Evolutionary conservation across 2,113 vertebrate species (phyloP), one percentile per base, ranked within the genome.

Genomic region (Onychostruthus taczanowskii): DNA sequence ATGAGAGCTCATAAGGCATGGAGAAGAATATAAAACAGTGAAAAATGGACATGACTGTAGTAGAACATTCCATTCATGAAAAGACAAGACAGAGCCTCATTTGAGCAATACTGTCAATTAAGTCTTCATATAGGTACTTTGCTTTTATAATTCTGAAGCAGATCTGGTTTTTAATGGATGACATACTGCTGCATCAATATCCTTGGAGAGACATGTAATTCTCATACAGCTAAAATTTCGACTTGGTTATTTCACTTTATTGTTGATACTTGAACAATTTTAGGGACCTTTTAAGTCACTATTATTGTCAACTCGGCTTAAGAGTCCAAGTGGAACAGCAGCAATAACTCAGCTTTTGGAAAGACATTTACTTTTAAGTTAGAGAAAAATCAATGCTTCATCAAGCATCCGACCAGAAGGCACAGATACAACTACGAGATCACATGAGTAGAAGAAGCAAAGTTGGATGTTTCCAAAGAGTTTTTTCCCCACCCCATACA

Each of bases 401-500:
- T 91, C 58, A 78, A 90, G 94, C 84, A 69, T 68, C 92, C 90
- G 89, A 85, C 87, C 53, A 12, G 82, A 90, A 95, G 81, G 81
- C 61, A 87, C 49, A 89, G 52, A 56, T 59, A 58, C 37, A 59
- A 52, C 75, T 90, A 59, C 24, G 52, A 90, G 86, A 72, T 87
- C 89, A 87, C 4, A 30, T 3, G 11, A 91, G 58, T 35, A 80
- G 80, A 77, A 95, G 80, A 19, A 93, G 83, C 26, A 18, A 95
- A 89, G 85, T 43, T 0, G 0, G 39, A 91, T 52, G 75, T 82
- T 84, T 93, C 89, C 44, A 33, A 33, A 62, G 82, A 87, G 9
- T 26, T 93, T 83, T 77, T 66, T 68, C 83, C 96, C 97, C 96
- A 67, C 62, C 94, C 97, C 95, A 78, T 87, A 89, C 82, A 90